Base-by-base conservation (phyloP, 2,888 invertebrate species). In the Pollenia amentaria region DNA sequence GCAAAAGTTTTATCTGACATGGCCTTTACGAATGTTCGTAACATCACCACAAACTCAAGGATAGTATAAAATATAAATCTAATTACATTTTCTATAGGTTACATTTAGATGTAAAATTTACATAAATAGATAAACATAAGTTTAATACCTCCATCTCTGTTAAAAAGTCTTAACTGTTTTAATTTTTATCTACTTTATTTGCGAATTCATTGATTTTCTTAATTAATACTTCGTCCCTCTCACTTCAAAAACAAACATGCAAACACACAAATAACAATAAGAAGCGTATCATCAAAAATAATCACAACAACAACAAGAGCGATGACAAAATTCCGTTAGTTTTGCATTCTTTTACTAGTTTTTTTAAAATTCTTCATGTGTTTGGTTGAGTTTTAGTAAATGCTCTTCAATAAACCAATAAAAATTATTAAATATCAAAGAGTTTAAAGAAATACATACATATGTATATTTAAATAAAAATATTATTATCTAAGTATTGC, bases 331-430 rank as follows among this genome's bases (percentile, higher is more conserved):
- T 60, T n/a, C 62, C 40, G 51, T 64, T 64, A 60, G 2, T 51
- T 64, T 75, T 75, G 40, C 40, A 75, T 64, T 64, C 48, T 7
- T 75, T n/a, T 16, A 6, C 21, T 48, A 29, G 12, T 60, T 60
- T 46, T 60, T 9, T 46, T 38, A 72, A 16, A 73, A 16, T 12
- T 12, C 11, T 60, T n/a, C 2, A 46, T 16, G 51, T 10, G 44
- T 57, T 60, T 38, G 16, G 38, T 75, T 51, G 6, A 29, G 29
- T 57, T 16, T n/a, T 18, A 21, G 14, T 42, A 21, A 38, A 0
- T 11, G n/a, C 3, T 29, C 46, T 2, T 60, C 12, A 48, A 60
- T 55, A n/a, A 55, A 60, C 46, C 18, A 60, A 60, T 44, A 29
- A 60, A 29, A 21, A 16, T 10, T n/a, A 3, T 29, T n/a, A 57